phyloP scores from a whole-genome alignment of 2,888 invertebrate genomes.

The Acanthacorydalis orientalis region DNA sequence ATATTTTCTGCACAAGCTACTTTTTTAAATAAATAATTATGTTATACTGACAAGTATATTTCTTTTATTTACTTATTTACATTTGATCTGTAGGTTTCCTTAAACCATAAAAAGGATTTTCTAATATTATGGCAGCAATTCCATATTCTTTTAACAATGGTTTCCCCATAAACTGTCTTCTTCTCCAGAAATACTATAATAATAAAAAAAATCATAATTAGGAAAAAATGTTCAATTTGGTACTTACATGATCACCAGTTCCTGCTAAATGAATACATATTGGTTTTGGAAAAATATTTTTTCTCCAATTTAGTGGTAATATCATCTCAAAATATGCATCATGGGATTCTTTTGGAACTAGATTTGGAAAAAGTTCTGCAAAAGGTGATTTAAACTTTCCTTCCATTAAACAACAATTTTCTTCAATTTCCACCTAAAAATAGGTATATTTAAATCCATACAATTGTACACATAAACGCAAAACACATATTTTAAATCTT shows the following conservation, averaged over 20 bases:
- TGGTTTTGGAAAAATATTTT: slow-evolving; percentile 48
- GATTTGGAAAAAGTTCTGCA: slow-evolving; percentile 62
- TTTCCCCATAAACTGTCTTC: slow-evolving; percentile 77
- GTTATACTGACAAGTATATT: slow-evolving; percentile 2
- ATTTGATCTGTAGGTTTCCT: slow-evolving; percentile 77
- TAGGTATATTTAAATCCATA: background rate
- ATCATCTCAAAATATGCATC: slow-evolving; percentile 74
- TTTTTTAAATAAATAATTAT: too few species aligned
- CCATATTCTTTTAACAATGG: slow-evolving; percentile 78
- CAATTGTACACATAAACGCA: background rate
- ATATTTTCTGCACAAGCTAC: too few species aligned
- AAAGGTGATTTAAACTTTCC: slow-evolving; percentile 82
- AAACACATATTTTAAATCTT: too few species aligned
- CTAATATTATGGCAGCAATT: slow-evolving; percentile 84
- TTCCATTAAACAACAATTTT: slow-evolving; percentile 38
- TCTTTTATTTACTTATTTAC: slow-evolving; percentile 30
- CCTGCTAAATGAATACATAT: slow-evolving; percentile 91
- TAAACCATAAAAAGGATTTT: slow-evolving; percentile 90
- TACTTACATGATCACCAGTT: slow-evolving; percentile 87
- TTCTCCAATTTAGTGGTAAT: slow-evolving; percentile 63
- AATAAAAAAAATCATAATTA: slow-evolving; percentile 1
- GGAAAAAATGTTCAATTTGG: slow-evolving; percentile 4
- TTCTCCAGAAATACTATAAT: slow-evolving; percentile 76
- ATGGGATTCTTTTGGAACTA: slow-evolving; percentile 69
- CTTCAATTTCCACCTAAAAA: background rate